These are phyloP conservation scores for Myotis brandtii DNA, from an alignment of 2,113 vertebrate genomes.

Conservation along the genomic window DNA sequence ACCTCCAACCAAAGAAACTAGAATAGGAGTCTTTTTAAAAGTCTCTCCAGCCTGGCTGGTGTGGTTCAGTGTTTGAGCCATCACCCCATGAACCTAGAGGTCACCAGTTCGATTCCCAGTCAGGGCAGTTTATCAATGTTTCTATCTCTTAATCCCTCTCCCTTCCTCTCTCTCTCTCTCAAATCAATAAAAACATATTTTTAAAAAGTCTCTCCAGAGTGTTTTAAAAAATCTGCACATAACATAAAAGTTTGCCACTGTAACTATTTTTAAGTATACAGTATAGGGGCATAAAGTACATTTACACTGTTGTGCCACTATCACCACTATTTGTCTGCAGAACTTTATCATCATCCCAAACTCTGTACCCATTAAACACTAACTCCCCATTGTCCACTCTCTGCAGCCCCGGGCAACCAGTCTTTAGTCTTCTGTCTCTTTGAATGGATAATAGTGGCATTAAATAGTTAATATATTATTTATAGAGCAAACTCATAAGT, in stretches of 20 bases:
- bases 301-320: neutral
- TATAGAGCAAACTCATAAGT: neutral
- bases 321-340: neutral
- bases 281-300: neutral
- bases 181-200: too few species aligned
- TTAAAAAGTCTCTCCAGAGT: neutral
- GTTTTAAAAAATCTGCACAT: neutral
- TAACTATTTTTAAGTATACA: neutral
- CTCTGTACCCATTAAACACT: neutral
- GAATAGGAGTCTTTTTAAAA: neutral
- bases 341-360: neutral
- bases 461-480: neutral
- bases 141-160: too few species aligned
- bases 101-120: too few species aligned
- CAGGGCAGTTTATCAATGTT: too few species aligned
- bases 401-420: neutral
- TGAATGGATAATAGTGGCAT: neutral
- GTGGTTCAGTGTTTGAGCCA: too few species aligned
- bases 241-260: neutral
- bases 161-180: too few species aligned
- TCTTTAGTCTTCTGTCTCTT: slow-evolving; percentile 1
- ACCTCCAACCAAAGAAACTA: neutral
- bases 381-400: neutral
- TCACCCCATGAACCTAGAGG: too few species aligned
- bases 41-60: neutral